Base-by-base conservation (phyloP, 2,888 invertebrate genomes). In the Pardosa pseudoannulata region DNA sequence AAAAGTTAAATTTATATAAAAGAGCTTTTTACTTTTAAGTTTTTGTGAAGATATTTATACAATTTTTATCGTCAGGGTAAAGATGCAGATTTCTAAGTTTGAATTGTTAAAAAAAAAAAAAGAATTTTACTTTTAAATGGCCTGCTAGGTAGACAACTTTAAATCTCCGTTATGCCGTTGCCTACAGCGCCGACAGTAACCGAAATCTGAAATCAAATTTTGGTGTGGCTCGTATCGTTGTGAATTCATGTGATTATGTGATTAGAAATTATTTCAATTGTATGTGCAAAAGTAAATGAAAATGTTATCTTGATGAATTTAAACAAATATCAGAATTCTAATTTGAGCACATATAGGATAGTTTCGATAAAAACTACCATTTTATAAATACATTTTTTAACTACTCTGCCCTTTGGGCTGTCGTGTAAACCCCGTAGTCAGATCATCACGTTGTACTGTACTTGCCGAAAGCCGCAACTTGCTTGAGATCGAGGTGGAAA, bases 401-500 rank as follows among this genome's bases (percentile, higher is more conserved):
- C 36, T 70, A 62, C 50, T 74, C 79, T 70, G 79, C 85, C 85
- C 85, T 86, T 86, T 79, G 74, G 74, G 79, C 79, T 70, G 74
- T 79, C 85, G 79, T 86, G 85, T 86, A 86, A 79, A 79, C 85
- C 85, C 85, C 85, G 85, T 86, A 86, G 85, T 86, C 74, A 56
- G 78, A 68, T 70, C 73, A 79, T 85, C 79, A 79, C 85, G 79
- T 79, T 79, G 79, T 78, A 23, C 72, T 23, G 76, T 64, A 68
- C 82, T 56, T 29, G 36, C 67, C 67, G 74, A 74, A 71, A 74
- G 81, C 82, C 82, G 82, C 82, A 68, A 82, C 46, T 82, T 68
- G 27, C 46, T 82, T 68, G 27, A 46, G 75, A 76, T 82, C 82
- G 68, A 76, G 65, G 72, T 65, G 29, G 1, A 29, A 16, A 56